Percentiles rank a stretch among this genome's conserved stretches.
Evolutionary conservation across 64 coral and sea anemone species (phyloP).

Genomic region (Montipora efflorescens): DNA sequence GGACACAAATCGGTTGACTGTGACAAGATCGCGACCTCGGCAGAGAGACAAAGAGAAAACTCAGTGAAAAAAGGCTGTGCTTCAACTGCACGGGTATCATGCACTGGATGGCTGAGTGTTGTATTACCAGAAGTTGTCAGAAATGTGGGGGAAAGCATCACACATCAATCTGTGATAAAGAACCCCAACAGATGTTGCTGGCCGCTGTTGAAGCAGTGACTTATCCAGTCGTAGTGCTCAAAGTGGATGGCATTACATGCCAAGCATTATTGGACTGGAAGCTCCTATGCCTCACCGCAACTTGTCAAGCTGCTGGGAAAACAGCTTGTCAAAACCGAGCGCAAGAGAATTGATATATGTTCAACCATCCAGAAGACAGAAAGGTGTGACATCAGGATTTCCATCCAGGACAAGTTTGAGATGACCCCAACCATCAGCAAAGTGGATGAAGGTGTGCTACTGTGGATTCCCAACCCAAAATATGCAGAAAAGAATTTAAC

Average conservation of each 20-base stretch:
- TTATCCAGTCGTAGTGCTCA: constrained; percentile 23
- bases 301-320: constrained; percentile 11
- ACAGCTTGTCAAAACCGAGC: background rate
- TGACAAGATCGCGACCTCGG: constrained; percentile 14
- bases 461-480: constrained; percentile 45
- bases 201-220: background rate
- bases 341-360: constrained; percentile 53
- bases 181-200: constrained; percentile 13
- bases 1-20: constrained; percentile 50
- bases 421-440: constrained; percentile 38
- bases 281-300: constrained; percentile 18
- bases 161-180: constrained; percentile 48
- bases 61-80: constrained; percentile 33
- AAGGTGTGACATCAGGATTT: constrained; percentile 7
- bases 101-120: constrained; percentile 31
- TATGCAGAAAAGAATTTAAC: constrained; percentile 11
- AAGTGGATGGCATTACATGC: constrained; percentile 33
- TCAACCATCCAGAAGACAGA: constrained; percentile 34
- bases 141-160: constrained; percentile 24
- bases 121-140: constrained; percentile 4
- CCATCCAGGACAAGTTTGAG: constrained; percentile 17
- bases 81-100: constrained; percentile 61
- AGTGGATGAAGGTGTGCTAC: constrained; percentile 25
- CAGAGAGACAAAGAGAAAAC: background rate
- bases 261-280: constrained; percentile 41